phyloP scores from a whole-genome alignment of 2,113 vertebrate genomes.

The Neoarius graeffei region DNA sequence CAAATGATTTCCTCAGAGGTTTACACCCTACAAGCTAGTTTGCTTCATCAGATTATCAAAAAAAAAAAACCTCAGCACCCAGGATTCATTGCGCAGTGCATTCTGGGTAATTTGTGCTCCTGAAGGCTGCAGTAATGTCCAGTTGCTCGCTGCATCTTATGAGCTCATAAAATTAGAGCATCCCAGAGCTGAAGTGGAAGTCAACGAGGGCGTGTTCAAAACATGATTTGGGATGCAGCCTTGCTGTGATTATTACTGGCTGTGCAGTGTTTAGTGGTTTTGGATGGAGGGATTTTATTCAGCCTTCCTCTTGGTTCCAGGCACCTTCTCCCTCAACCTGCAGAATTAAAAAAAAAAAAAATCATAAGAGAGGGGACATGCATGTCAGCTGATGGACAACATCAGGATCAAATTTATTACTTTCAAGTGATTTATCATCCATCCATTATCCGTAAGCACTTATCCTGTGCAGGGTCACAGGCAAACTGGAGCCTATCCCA shows the following conservation, averaged over 20 bases:
- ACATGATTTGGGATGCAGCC: neutral
- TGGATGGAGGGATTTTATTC: conserved; percentile 74
- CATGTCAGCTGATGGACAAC: neutral
- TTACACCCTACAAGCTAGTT: neutral
- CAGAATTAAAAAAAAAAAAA: neutral
- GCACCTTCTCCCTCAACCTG: conserved; percentile 98
- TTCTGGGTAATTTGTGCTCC: neutral
- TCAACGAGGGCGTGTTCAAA: conserved; percentile 17
- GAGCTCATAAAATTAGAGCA: neutral
- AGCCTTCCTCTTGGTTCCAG: conserved; percentile 93
- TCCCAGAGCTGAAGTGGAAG: neutral
- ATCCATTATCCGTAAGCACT: no score
- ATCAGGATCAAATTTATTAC: neutral
- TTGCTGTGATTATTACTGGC: conserved; percentile 22
- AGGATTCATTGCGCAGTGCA: neutral
- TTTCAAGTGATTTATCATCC: neutral
- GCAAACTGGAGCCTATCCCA: no score
- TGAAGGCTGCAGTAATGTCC: neutral
- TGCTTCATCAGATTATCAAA: neutral
- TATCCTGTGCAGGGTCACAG: no score
- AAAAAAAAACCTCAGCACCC: neutral
- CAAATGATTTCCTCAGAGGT: neutral
- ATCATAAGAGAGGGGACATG: neutral
- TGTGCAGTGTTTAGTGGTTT: neutral
- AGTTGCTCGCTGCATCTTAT: no score